Conservation (phyloP, 2,113 vertebrate genomes). For the Oplegnathus fasciatus region DNA sequence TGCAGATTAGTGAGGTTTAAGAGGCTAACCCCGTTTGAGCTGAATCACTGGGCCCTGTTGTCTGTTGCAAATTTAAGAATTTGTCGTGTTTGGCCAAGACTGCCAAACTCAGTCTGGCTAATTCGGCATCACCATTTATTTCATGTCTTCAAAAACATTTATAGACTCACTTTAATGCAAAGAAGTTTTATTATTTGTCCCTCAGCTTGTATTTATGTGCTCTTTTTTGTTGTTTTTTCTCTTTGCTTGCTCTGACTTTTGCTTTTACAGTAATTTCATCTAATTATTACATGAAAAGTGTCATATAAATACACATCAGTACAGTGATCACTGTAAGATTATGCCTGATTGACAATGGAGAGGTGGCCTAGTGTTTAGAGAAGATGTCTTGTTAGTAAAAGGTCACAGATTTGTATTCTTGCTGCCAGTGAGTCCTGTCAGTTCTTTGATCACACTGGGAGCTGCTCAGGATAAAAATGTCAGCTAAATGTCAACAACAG, state of each 20-base stretch:
- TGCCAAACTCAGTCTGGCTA: background rate
- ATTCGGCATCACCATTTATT: background rate
- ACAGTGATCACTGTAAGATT: background rate
- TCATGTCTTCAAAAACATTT: background rate
- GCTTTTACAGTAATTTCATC: background rate
- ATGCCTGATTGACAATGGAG: background rate
- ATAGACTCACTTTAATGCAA: background rate
- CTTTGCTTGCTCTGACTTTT: background rate
- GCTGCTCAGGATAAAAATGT: background rate
- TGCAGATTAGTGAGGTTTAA: slow-evolving; percentile 1
- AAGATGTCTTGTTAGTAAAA: background rate
- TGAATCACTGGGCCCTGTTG: background rate
- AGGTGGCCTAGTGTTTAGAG: background rate
- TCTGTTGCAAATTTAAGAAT: slow-evolving; percentile 4
- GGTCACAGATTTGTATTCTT: background rate
- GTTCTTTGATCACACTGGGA: background rate
- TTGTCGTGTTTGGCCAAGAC: background rate
- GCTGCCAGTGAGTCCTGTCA: background rate
- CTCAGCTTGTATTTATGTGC: background rate
- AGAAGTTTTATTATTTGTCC: background rate
- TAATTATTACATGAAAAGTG: background rate
- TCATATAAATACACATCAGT: background rate
- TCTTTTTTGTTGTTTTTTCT: background rate
- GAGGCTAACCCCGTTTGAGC: background rate
- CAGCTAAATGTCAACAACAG: slow-evolving; percentile 16